Base-by-base conservation (phyloP, 2,113 vertebrate genomes). In the Macquaria australasica region DNA sequence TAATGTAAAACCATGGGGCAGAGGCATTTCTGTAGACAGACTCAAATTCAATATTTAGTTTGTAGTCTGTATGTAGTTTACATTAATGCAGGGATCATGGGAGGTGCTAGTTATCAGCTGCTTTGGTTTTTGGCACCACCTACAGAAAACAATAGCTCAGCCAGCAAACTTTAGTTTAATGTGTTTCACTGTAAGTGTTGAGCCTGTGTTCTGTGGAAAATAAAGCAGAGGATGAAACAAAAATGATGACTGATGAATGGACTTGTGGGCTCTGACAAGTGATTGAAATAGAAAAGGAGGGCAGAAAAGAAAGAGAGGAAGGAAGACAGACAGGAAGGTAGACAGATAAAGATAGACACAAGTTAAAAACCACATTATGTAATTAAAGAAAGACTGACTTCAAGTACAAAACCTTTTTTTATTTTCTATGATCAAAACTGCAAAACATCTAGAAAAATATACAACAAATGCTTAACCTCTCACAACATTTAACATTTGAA, bases 391-490 rank as follows among this genome's bases (percentile, higher is more conserved):
- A 73, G 39, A 79, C 34, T 11, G 45, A 48, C 55, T 78, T 92
- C 78, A 93, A 94, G 92, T 96, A 96, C 93, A 96, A 96, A 96
- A 96, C 79, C 59, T 94, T 96, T 93, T 94, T 95, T 93, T 94
- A 88, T 96, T 96, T 95, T 95, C 90, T 93, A 94, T 94, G 95
- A 91, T 94, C 93, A 95, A 96, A 95, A 95, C 93, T 96, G 95
- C 95, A 96, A 96, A 96, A 96, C 95, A 96, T 94, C 96, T 96
- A 96, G 96, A 96, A 96, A 96, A 96, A 96, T 96, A 96, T 96
- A 96, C 96, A 96, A 96, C 96, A 95, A 95, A 96, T 91, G 94
- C 92, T 94, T 91, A 94, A 95, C 93, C 94, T 96, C 93, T 92
- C 95, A 96, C 96, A 94, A 96, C 95, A 95, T 93, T 92, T 90